Percentiles rank a stretch among this genome's conserved stretches.
Conservation (phyloP, 2,888 invertebrate species). For the Stomorhina lunata region DNA sequence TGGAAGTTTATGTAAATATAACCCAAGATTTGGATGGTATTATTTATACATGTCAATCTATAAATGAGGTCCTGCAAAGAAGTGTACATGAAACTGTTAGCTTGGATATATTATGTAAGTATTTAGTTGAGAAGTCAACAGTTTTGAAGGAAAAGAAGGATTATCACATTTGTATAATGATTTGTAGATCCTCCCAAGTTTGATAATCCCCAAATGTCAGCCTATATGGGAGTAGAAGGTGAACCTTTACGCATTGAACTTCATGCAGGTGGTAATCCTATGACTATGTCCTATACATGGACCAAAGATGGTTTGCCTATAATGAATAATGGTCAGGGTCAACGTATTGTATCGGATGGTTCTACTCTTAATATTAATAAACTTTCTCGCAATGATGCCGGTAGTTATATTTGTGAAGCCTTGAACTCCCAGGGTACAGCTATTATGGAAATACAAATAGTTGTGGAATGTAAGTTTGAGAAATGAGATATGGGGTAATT, state of each 20-base stretch:
- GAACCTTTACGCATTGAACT: slow-evolving; percentile 75
- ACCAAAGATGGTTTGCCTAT: slow-evolving; percentile 78
- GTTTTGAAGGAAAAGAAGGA: neutral
- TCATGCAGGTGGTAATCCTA: slow-evolving; percentile 76
- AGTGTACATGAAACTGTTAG: slow-evolving; percentile 77
- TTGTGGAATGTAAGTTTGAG: slow-evolving; percentile 76
- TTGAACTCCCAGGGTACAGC: slow-evolving; percentile 76
- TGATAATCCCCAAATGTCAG: slow-evolving; percentile 72
- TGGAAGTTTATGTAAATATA: slow-evolving; percentile 76
- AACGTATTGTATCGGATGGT: slow-evolving; percentile 76
- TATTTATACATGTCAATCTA: slow-evolving; percentile 77
- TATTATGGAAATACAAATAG: slow-evolving; percentile 74
- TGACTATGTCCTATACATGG: slow-evolving; percentile 77
- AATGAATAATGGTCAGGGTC: slow-evolving; percentile 72
- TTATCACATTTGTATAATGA: neutral
- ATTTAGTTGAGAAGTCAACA: no score
- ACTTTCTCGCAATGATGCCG: slow-evolving; percentile 76
- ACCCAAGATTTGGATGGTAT: slow-evolving; percentile 78
- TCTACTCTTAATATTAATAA: slow-evolving; percentile 75
- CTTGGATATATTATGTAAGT: slow-evolving; percentile 77
- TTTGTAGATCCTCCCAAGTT: slow-evolving; percentile 76
- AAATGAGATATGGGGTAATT: neutral
- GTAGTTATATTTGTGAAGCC: slow-evolving; percentile 76
- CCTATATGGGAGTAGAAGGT: slow-evolving; percentile 76
- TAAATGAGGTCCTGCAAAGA: slow-evolving; percentile 76